These are phyloP conservation scores for Kryptopterus vitreolus DNA, from an alignment of 2,797 vertebrate species.

Conservation along the genomic window DNA sequence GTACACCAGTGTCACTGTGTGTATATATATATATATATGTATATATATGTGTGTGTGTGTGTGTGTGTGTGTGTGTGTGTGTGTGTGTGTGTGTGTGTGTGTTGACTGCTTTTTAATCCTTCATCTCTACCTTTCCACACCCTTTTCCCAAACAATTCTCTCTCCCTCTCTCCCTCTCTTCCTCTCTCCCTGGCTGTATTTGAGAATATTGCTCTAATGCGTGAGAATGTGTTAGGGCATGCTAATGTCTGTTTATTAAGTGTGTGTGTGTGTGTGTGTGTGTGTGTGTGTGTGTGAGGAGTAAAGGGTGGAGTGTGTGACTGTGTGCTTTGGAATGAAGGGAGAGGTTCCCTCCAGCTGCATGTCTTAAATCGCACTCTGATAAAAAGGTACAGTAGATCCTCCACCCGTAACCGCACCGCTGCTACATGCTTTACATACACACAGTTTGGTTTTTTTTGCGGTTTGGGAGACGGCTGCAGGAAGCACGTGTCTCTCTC, in stretches of 20 bases:
- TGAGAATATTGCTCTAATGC: background rate
- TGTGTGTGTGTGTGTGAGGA: constrained; percentile 22
- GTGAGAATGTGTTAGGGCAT: constrained; percentile 33
- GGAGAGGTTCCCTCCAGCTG: constrained; percentile 71
- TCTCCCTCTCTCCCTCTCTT: constrained; percentile 24
- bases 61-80: background rate
- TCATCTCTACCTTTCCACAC: constrained; percentile 28
- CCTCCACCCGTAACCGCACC: no score
- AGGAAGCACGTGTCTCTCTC: background rate
- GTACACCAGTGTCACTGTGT: background rate
- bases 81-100: constrained; percentile 15
- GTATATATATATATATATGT: background rate
- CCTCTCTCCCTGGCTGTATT: background rate
- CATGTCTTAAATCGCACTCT: constrained; percentile 41
- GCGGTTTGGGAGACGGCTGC: background rate
- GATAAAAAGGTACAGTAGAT: constrained; percentile 12
- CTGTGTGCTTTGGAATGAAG: constrained; percentile 74
- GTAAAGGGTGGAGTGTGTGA: constrained; percentile 26
- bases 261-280: constrained; percentile 45
- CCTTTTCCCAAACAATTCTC: constrained; percentile 39
- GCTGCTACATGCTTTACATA: background rate
- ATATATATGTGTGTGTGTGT: constrained; percentile 1
- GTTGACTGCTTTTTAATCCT: constrained; percentile 27
- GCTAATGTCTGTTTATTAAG: constrained; percentile 38
- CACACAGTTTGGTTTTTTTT: background rate